These are phyloP conservation scores for Leguminivora glycinivorella DNA, from an alignment of 1,140 invertebrate species.

Conservation along the genomic window DNA sequence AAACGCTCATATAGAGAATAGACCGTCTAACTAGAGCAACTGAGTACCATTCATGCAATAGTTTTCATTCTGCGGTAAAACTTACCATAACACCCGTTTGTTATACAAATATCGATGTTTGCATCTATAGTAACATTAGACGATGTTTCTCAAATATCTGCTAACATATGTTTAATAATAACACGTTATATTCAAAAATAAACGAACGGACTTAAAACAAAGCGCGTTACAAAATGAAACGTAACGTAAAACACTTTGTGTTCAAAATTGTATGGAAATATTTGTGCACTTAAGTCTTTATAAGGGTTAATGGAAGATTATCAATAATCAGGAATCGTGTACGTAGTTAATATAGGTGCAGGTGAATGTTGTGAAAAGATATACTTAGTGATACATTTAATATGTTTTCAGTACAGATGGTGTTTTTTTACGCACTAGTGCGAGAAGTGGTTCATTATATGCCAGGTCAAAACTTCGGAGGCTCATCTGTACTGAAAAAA, in stretches of 20 bases:
- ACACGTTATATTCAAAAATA: conserved; percentile 33
- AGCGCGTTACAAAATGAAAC: neutral
- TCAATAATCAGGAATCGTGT: conserved; percentile 52
- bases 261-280: neutral
- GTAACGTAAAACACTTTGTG: neutral
- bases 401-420: too few species aligned
- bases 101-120: conserved; percentile 46
- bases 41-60: too few species aligned
- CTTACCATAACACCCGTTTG: conserved; percentile 26
- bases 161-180: conserved; percentile 67
- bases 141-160: conserved; percentile 66
- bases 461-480: too few species aligned
- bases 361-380: conserved; percentile 45
- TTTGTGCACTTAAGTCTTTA: neutral
- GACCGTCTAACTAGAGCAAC: too few species aligned
- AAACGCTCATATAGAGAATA: too few species aligned
- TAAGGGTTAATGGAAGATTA: conserved; percentile 39
- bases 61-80: neutral
- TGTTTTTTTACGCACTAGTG: too few species aligned
- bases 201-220: neutral
- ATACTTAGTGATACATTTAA: conserved; percentile 31
- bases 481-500: too few species aligned
- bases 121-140: conserved; percentile 63
- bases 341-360: conserved; percentile 49
- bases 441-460: too few species aligned